These are phyloP conservation scores for Leptinotarsa juncta DNA, from an alignment of 2,888 invertebrate genomes.

Conservation along the genomic window DNA sequence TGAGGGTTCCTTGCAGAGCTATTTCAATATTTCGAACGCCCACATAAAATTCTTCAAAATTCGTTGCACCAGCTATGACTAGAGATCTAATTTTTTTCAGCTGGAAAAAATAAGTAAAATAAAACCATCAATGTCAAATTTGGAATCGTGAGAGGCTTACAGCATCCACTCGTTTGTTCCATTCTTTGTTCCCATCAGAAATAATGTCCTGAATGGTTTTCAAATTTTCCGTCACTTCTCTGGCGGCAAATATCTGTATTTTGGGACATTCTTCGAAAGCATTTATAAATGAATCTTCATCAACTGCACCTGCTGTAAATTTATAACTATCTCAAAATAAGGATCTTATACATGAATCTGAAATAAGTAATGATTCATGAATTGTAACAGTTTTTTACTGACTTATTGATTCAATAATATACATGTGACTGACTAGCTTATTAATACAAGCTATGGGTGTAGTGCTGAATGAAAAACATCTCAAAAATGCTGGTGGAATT, in stretches of 20 bases:
- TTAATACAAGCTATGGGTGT: too few relatives aligned
- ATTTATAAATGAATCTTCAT: conserved; percentile 87
- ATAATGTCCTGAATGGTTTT: conserved; percentile 79
- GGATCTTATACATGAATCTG: too few relatives aligned
- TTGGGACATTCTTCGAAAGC: conserved; percentile 87
- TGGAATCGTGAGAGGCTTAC: conserved; percentile 68
- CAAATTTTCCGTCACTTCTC: conserved; percentile 87
- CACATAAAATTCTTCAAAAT: conserved; percentile 78
- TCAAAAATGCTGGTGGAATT: too few relatives aligned
- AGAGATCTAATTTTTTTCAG: conserved; percentile 88
- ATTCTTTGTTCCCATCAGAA: conserved; percentile 86
- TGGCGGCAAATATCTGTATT: conserved; percentile 83
- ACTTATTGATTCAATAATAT: too few relatives aligned
- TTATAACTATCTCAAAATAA: conserved; percentile 10
- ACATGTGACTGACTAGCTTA: too few relatives aligned
- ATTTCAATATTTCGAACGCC: conserved; percentile 84
- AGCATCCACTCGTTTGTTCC: conserved; percentile 94
- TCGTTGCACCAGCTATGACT: conserved; percentile 80
- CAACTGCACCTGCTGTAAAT: conserved; percentile 82
- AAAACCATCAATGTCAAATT: background rate
- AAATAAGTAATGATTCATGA: too few relatives aligned
- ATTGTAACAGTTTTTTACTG: too few relatives aligned
- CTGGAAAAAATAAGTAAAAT: conserved; percentile 67
- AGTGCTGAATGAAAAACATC: too few relatives aligned
- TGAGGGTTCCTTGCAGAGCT: conserved; percentile 83